phyloP scores from a whole-genome alignment of 1,140 invertebrate species.

The Nixonia krombeini region DNA sequence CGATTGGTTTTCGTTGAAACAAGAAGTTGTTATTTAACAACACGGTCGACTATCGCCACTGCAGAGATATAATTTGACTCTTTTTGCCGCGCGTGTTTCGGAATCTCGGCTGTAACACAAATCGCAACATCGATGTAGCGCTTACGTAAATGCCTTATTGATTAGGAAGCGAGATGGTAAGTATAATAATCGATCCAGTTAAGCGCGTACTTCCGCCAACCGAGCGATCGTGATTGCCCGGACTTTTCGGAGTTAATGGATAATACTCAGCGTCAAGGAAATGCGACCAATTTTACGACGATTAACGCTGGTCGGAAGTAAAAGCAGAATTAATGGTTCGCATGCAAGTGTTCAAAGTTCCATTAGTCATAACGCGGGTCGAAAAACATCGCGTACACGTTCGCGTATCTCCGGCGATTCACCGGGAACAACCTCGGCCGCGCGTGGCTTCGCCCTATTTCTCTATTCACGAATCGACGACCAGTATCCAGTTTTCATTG shows the following conservation, averaged over 20 bases:
- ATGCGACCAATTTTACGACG: constrained; percentile 37
- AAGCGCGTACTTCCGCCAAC: constrained; percentile 33
- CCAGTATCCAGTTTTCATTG: too few relatives aligned
- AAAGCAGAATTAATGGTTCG: constrained; percentile 46
- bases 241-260: constrained; percentile 47
- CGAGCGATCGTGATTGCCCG: constrained; percentile 34
- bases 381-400: constrained; percentile 29
- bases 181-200: constrained; percentile 38
- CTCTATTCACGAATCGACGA: too few relatives aligned
- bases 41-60: too few relatives aligned
- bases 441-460: too few relatives aligned
- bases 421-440: too few relatives aligned
- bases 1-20: too few relatives aligned
- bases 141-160: constrained; percentile 39
- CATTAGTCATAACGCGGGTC: constrained; percentile 36
- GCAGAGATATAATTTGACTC: too few relatives aligned
- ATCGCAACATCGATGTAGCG: constrained; percentile 5
- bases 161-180: constrained; percentile 36
- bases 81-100: too few relatives aligned
- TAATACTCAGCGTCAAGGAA: constrained; percentile 40
- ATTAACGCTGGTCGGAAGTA: constrained; percentile 46
- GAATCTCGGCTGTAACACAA: too few relatives aligned
- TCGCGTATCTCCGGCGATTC: too few relatives aligned
- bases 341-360: constrained; percentile 36
- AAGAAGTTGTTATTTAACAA: too few relatives aligned